Evolutionary conservation across 2,888 invertebrate genomes (phyloP).

Genomic region (Phaonia tiefii): DNA sequence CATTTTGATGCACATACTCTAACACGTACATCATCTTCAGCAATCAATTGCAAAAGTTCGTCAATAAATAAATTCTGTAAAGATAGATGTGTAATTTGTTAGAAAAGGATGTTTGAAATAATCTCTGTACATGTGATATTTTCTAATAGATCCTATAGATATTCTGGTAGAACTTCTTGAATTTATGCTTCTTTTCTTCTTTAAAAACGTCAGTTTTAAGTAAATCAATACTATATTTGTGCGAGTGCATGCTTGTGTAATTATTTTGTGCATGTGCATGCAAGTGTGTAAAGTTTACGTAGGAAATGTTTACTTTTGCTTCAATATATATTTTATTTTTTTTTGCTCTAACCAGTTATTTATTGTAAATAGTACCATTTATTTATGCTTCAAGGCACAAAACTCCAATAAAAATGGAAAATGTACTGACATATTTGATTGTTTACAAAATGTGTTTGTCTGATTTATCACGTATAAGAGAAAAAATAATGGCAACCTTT

Average conservation of each 20-base stretch:
- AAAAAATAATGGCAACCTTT: no score
- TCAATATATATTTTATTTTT: conserved; percentile 41
- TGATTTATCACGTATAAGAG: not conserved
- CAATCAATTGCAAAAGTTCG: conserved; percentile 79
- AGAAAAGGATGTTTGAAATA: not conserved
- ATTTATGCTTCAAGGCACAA: conserved; percentile 63
- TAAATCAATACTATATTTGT: not conserved
- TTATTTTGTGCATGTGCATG: conserved; percentile 16
- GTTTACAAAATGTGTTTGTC: not conserved
- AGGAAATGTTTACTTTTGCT: conserved; percentile 55
- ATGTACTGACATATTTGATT: conserved; percentile 19
- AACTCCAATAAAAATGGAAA: conserved; percentile 59
- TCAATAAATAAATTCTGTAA: conserved; percentile 77
- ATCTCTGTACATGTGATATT: no score
- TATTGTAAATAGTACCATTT: conserved; percentile 45
- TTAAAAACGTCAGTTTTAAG: conserved; percentile 10
- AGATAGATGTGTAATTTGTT: conserved; percentile 1
- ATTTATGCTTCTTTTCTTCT: no score
- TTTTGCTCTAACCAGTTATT: conserved; percentile 48
- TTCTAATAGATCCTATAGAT: not conserved
- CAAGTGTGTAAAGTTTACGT: conserved; percentile 16
- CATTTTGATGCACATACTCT: conserved; percentile 78
- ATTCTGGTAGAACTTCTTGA: not conserved
- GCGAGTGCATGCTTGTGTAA: no score
- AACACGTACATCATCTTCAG: conserved; percentile 80